phyloP scores from a whole-genome alignment of 64 coral and sea anemone species.

The Acropora tenuis region DNA sequence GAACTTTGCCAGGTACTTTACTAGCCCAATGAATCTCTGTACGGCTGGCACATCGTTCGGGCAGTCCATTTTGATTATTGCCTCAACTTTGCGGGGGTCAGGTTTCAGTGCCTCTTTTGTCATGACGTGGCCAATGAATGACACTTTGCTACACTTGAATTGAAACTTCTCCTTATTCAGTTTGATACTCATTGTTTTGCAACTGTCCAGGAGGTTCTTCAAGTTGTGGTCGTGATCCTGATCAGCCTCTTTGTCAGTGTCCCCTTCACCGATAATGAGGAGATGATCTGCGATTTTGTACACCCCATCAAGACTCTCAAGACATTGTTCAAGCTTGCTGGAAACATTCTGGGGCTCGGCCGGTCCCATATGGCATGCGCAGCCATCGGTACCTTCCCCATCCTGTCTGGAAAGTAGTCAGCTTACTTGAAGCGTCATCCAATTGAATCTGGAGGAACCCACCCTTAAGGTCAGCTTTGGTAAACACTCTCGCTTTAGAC shows the following conservation, averaged over 20 bases:
- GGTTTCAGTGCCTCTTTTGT: slow-evolving; percentile 33
- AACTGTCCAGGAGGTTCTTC: slow-evolving; percentile 14
- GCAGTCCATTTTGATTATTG: slow-evolving; percentile 40
- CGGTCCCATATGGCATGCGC: neutral
- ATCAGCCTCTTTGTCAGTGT: slow-evolving; percentile 1
- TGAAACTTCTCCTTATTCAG: slow-evolving; percentile 36
- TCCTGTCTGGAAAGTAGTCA: neutral
- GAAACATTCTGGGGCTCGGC: neutral
- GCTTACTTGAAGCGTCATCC: neutral
- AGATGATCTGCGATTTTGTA: neutral
- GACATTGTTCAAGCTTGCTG: neutral
- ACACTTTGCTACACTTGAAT: slow-evolving; percentile 36
- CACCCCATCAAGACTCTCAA: neutral
- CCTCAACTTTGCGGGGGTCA: slow-evolving; percentile 24
- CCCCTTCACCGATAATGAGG: neutral
- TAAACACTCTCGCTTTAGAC: neutral
- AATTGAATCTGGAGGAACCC: neutral
- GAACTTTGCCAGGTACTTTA: slow-evolving; percentile 55
- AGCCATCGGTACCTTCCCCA: neutral
- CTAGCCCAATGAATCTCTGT: slow-evolving; percentile 31
- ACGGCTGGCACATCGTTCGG: slow-evolving; percentile 43
- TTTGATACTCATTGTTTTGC: slow-evolving; percentile 14
- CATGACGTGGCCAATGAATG: slow-evolving; percentile 25
- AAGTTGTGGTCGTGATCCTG: slow-evolving; percentile 18
- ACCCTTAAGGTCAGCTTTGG: neutral